A percentile compares a stretch with the other conserved stretches of the same genome.
These are phyloP conservation scores for Rapana venosa DNA, from an alignment of 2,888 invertebrate genomes.

Conservation along the genomic window DNA sequence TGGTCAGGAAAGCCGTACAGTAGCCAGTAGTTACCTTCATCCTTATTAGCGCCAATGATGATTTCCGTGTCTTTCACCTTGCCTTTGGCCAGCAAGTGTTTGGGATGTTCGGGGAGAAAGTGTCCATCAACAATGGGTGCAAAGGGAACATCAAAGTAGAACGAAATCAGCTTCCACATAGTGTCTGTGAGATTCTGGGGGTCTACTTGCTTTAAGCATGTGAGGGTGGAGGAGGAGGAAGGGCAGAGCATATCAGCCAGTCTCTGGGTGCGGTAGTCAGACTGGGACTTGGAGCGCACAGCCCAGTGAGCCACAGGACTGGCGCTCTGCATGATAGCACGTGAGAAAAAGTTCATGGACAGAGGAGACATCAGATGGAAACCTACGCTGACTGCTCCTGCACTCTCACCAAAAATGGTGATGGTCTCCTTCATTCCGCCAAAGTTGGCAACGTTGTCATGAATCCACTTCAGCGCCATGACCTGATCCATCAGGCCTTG, in stretches of 20 bases:
- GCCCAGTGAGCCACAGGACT: slow-evolving; percentile 62
- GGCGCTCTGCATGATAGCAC: slow-evolving; percentile 66
- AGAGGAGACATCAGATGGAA: slow-evolving; percentile 65
- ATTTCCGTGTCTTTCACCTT: slow-evolving; percentile 91
- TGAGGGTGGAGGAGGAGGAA: slow-evolving; percentile 44
- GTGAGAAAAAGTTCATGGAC: slow-evolving; percentile 58
- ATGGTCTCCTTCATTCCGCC: slow-evolving; percentile 64
- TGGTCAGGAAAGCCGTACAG: slow-evolving; percentile 90
- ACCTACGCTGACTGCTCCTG: slow-evolving; percentile 63
- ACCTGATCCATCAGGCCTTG: slow-evolving; percentile 96
- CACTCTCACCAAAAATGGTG: slow-evolving; percentile 71
- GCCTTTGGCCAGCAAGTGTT: slow-evolving; percentile 89
- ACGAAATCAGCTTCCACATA: slow-evolving; percentile 49
- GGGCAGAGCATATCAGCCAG: slow-evolving; percentile 51
- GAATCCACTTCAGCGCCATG: slow-evolving; percentile 92
- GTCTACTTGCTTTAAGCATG: slow-evolving; percentile 53
- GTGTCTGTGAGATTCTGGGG: slow-evolving; percentile 47
- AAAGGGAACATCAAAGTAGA: slow-evolving; percentile 82
- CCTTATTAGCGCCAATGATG: slow-evolving; percentile 95
- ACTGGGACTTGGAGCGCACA: slow-evolving; percentile 40
- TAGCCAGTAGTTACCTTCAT: slow-evolving; percentile 97
- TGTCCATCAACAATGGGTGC: slow-evolving; percentile 94
- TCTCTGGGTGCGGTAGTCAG: not conserved
- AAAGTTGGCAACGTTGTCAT: slow-evolving; percentile 86
- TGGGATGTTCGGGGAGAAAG: slow-evolving; percentile 90